Evolutionary conservation across 2,113 vertebrate species (phyloP).

Genomic region (Malurus alboscapulatus): DNA sequence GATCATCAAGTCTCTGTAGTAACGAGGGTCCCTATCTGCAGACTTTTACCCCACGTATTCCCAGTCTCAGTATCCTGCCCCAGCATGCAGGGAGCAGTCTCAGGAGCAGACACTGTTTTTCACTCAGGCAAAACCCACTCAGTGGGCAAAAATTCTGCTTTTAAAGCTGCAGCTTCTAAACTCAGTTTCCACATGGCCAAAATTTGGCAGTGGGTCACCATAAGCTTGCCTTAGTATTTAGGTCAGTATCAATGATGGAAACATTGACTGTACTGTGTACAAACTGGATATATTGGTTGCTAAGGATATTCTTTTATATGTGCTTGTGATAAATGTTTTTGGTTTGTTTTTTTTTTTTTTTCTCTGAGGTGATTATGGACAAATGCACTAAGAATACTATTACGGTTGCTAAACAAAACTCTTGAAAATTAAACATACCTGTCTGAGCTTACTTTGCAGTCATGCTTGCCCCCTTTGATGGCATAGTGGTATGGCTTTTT

Average conservation of each 20-base stretch:
- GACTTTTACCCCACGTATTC: not conserved
- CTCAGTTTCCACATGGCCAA: not conserved
- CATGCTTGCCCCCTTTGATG: not conserved
- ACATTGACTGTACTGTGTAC: not conserved
- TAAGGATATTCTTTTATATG: not conserved
- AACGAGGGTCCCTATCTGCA: not conserved
- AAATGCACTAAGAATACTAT: not conserved
- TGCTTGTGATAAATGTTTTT: not conserved
- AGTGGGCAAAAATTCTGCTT: not conserved
- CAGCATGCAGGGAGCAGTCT: rapidly evolving
- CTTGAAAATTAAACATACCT: not conserved
- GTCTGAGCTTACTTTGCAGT: not conserved
- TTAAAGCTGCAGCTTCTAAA: not conserved
- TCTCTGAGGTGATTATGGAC: not conserved
- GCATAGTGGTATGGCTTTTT: not conserved
- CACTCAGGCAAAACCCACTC: not conserved
- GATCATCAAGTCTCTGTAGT: not conserved
- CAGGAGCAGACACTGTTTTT: not conserved
- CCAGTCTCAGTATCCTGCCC: rapidly evolving
- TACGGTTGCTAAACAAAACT: not conserved
- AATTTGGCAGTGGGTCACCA: not conserved
- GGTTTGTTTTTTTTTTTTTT: not conserved
- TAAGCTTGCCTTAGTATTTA: not conserved
- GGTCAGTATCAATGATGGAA: not conserved
- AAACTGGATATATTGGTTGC: not conserved